Conservation (phyloP, 2,797 vertebrate species). For the Chromobotia macracanthus region DNA sequence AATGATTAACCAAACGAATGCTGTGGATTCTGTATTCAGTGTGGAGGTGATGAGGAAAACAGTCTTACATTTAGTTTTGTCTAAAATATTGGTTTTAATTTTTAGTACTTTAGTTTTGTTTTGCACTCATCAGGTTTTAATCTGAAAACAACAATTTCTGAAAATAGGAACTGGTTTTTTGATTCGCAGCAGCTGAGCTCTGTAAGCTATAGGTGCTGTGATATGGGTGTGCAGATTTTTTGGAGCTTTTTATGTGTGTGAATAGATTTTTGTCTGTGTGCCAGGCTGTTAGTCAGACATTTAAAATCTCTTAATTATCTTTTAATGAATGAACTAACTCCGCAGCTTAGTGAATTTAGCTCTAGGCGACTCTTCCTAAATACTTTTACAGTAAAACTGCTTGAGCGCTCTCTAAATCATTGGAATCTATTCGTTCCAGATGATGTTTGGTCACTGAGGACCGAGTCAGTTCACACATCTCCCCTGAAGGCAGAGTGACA, state of each 20-base stretch:
- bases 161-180: too few relatives aligned
- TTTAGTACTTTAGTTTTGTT: too few relatives aligned
- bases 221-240: constrained; percentile 1
- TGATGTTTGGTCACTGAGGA: constrained; percentile 49
- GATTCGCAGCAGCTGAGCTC: too few relatives aligned
- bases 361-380: constrained; percentile 32
- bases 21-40: too few relatives aligned
- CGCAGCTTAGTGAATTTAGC: constrained; percentile 29
- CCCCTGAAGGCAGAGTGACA: constrained; percentile 45
- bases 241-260: constrained; percentile 12
- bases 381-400: constrained; percentile 56
- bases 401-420: constrained; percentile 36
- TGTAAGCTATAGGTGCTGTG: not conserved
- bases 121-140: too few relatives aligned
- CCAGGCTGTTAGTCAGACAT: constrained; percentile 36
- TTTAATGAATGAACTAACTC: constrained; percentile 55
- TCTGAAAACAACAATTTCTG: too few relatives aligned
- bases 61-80: too few relatives aligned
- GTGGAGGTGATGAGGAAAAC: too few relatives aligned
- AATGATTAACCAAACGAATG: too few relatives aligned
- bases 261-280: constrained; percentile 37
- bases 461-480: constrained; percentile 45
- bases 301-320: constrained; percentile 50
- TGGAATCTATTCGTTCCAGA: constrained; percentile 47
- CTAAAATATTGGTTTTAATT: too few relatives aligned